A percentile compares a stretch with the other conserved stretches of the same genome.
Conservation (phyloP, 2,888 invertebrate species). For the Aquatica leii region DNA sequence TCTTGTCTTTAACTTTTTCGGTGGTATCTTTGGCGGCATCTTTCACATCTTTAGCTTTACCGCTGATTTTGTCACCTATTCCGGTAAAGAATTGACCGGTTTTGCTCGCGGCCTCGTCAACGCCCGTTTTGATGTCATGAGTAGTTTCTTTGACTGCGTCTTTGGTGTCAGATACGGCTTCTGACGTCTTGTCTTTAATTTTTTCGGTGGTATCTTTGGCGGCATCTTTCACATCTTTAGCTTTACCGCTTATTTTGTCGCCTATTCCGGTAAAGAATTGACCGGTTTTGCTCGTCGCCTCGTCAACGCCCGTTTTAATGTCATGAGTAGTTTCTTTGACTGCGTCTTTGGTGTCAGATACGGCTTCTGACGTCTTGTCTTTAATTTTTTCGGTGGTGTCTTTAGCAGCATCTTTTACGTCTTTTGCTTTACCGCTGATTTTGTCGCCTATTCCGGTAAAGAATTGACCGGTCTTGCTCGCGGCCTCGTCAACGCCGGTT, state of each 20-base stretch:
- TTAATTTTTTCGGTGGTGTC: slow-evolving; percentile 40
- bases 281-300: slow-evolving; percentile 40
- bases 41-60: too few relatives aligned
- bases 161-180: too few relatives aligned
- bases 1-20: too few relatives aligned
- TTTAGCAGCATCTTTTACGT: slow-evolving; percentile 17
- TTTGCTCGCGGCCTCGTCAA: too few relatives aligned
- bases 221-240: too few relatives aligned
- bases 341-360: slow-evolving; percentile 32
- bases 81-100: too few relatives aligned
- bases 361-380: slow-evolving; percentile 43
- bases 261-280: slow-evolving; percentile 20
- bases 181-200: too few relatives aligned
- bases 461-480: slow-evolving; percentile 33
- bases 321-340: slow-evolving; percentile 33
- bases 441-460: slow-evolving; percentile 34
- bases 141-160: too few relatives aligned
- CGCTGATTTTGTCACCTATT: too few relatives aligned
- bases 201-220: too few relatives aligned
- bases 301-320: slow-evolving; percentile 38
- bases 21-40: too few relatives aligned
- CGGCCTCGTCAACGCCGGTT: slow-evolving; percentile 20
- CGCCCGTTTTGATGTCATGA: too few relatives aligned
- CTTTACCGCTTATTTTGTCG: slow-evolving; percentile 28
- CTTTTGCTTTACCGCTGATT: slow-evolving; percentile 30